phyloP scores from a whole-genome alignment of 2,797 vertebrate species.

The Leuciscus waleckii region DNA sequence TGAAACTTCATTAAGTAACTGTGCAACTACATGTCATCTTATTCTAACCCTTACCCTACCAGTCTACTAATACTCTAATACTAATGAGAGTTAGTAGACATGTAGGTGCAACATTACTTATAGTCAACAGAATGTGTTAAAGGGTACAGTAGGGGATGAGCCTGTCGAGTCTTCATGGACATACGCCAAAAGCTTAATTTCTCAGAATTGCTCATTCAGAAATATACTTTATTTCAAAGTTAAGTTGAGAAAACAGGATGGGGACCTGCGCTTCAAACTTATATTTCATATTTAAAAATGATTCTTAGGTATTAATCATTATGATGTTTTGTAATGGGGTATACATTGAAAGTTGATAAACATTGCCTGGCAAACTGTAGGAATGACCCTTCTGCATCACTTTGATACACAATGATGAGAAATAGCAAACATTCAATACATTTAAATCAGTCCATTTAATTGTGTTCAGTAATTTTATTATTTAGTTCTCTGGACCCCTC shows the following conservation, averaged over 20 bases:
- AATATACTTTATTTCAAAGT: neutral
- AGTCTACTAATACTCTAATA: no score
- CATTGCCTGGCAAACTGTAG: neutral
- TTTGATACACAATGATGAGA: neutral
- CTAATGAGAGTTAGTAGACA: no score
- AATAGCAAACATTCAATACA: neutral
- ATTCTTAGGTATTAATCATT: neutral
- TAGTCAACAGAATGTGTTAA: no score
- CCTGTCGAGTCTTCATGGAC: no score
- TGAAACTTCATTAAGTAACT: no score
- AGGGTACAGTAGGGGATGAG: no score
- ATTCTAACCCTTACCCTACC: no score
- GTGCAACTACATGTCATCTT: no score
- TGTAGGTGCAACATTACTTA: no score
- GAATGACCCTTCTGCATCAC: neutral
- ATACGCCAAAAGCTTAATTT: no score
- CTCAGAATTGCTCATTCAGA: neutral
- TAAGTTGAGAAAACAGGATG: no score
- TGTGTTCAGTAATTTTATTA: conserved; percentile 26
- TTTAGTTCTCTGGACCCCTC: conserved; percentile 40
- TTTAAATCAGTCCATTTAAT: neutral
- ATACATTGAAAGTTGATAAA: neutral
- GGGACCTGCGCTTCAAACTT: neutral
- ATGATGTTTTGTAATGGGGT: neutral
- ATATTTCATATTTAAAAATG: neutral